These are phyloP conservation scores for Ridgeia piscesae DNA, from an alignment of 1,140 invertebrate genomes.

Conservation along the genomic window DNA sequence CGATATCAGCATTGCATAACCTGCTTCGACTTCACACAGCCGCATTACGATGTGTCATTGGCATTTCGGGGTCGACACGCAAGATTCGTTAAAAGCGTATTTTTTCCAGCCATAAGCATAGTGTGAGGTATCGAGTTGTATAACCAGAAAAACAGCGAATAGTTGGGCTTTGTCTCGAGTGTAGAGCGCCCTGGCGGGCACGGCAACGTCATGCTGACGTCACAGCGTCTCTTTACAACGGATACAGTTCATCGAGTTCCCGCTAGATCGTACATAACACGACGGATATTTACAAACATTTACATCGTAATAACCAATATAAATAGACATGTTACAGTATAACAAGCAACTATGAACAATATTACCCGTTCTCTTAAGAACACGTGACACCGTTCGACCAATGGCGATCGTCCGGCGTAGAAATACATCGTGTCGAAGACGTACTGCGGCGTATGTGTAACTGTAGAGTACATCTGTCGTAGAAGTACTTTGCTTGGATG, in stretches of 20 bases:
- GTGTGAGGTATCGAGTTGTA: background rate
- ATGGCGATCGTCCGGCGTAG: background rate
- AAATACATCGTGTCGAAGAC: background rate
- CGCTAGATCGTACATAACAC: background rate
- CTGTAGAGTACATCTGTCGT: no score
- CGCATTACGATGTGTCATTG: background rate
- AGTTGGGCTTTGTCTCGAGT: background rate
- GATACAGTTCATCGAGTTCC: no score
- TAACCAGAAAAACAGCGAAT: background rate
- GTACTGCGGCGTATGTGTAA: background rate
- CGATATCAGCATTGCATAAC: background rate
- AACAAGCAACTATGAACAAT: background rate
- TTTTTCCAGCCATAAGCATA: background rate
- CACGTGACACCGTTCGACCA: background rate
- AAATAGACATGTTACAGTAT: background rate
- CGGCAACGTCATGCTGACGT: background rate
- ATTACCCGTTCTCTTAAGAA: background rate
- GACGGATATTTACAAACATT: background rate
- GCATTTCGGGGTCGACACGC: background rate
- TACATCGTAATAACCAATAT: background rate
- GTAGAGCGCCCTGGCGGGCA: background rate
- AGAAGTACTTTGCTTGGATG: no score
- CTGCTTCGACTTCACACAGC: background rate
- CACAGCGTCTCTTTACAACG: no score
- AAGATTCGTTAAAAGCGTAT: background rate